These are phyloP conservation scores for Leuctra nigra DNA, from an alignment of 2,888 invertebrate genomes.

Conservation along the genomic window DNA sequence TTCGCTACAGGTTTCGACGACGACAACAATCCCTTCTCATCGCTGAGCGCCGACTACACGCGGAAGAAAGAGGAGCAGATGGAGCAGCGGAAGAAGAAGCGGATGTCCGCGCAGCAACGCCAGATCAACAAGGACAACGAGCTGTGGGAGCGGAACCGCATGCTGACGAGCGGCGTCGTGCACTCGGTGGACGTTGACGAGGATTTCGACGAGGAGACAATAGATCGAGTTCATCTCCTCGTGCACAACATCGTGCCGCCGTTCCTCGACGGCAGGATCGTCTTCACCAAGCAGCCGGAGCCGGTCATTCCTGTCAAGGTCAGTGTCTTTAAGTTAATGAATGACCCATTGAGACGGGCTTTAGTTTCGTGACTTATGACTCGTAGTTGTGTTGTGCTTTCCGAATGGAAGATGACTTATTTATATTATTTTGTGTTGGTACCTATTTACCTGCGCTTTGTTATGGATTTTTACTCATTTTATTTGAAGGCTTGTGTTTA, in stretches of 20 bases:
- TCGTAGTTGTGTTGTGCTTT: no score
- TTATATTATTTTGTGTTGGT: no score
- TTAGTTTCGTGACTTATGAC: no score
- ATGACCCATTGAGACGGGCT: no score
- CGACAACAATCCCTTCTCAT: slow-evolving; percentile 87
- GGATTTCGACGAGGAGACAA: slow-evolving; percentile 92
- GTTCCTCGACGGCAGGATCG: slow-evolving; percentile 96
- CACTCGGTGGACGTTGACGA: slow-evolving; percentile 81
- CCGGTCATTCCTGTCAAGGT: slow-evolving; percentile 91
- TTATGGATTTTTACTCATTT: no score
- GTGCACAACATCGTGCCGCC: slow-evolving; percentile 99
- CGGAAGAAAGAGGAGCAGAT: slow-evolving; percentile 89
- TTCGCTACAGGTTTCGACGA: slow-evolving; percentile 61
- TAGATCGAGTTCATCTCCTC: slow-evolving; percentile 89
- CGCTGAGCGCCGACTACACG: slow-evolving; percentile 85
- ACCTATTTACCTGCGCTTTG: no score
- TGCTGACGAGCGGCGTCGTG: slow-evolving; percentile 93
- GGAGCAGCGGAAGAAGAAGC: slow-evolving; percentile 81
- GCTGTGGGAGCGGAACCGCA: slow-evolving; percentile 96
- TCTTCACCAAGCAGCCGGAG: slow-evolving; percentile 98
- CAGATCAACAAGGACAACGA: slow-evolving; percentile 99
- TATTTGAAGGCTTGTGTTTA: no score
- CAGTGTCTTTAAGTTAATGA: no score
- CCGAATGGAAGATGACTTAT: no score
- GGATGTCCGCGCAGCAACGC: slow-evolving; percentile 90